Evolutionary conservation across 2,888 invertebrate genomes (phyloP).

Genomic region (Fissipunctia ypsillon): DNA sequence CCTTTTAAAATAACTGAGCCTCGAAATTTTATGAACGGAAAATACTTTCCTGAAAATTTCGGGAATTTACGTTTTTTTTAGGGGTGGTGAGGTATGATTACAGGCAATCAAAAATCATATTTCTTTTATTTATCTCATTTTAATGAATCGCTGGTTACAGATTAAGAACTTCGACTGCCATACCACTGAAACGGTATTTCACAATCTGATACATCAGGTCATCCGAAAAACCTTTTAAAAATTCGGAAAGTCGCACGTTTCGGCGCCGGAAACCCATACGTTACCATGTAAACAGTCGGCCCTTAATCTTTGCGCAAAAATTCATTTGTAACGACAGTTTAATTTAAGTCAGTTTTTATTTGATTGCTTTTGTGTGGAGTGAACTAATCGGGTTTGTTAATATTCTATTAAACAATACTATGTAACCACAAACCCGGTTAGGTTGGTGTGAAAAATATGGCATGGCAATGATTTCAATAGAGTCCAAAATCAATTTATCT

Average conservation of each 20-base stretch:
- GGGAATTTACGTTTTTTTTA: too few relatives aligned
- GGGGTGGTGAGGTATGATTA: too few relatives aligned
- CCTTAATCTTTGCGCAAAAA: slow-evolving; percentile 44
- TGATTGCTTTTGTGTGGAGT: slow-evolving; percentile 14
- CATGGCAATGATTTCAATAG: not conserved
- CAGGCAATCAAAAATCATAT: too few relatives aligned
- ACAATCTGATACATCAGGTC: not conserved
- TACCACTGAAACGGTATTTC: too few relatives aligned
- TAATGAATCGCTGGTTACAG: too few relatives aligned
- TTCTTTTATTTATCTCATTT: too few relatives aligned
- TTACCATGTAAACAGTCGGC: slow-evolving; percentile 10
- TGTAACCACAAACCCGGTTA: not conserved
- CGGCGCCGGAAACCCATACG: slow-evolving; percentile 28
- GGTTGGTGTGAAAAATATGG: not conserved
- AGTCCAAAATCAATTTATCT: too few relatives aligned
- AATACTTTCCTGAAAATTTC: too few relatives aligned
- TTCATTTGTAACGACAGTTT: slow-evolving; percentile 22
- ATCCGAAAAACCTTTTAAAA: slow-evolving; percentile 9
- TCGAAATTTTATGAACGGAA: too few relatives aligned
- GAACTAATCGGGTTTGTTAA: not conserved
- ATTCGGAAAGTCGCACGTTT: not conserved
- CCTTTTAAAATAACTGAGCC: too few relatives aligned
- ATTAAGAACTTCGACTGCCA: not conserved
- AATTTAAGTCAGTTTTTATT: slow-evolving; percentile 25
- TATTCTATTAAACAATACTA: slow-evolving; percentile 5